phyloP scores from a whole-genome alignment of 2,797 vertebrate species.

The Cyprinodon diabolis region DNA sequence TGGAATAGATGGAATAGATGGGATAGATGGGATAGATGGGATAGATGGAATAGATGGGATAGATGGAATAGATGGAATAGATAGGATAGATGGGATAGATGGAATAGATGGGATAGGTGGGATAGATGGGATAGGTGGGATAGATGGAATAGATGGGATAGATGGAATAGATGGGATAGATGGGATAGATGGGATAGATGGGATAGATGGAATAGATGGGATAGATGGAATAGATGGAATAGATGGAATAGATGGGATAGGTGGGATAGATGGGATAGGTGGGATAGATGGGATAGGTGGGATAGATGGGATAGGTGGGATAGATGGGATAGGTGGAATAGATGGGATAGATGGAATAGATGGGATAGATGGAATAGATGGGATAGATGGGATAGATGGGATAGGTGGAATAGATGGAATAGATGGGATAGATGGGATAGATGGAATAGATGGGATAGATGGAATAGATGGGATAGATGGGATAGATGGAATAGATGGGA shows the following conservation, averaged over 20 bases:
- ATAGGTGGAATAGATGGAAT: not conserved
- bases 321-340: too few species aligned
- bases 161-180: too few species aligned
- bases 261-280: constrained; percentile 33
- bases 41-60: constrained; percentile 27
- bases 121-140: not conserved
- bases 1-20: too few species aligned
- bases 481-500: constrained; percentile 25
- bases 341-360: constrained; percentile 13
- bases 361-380: constrained; percentile 16
- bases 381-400: constrained; percentile 21
- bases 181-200: constrained; percentile 28
- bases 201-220: constrained; percentile 21
- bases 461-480: constrained; percentile 27
- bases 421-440: constrained; percentile 31
- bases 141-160: too few species aligned
- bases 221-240: too few species aligned
- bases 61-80: too few species aligned
- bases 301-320: constrained; percentile 43
- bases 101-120: constrained; percentile 38
- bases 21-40: constrained; percentile 27
- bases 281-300: too few species aligned
- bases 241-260: too few species aligned
- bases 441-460: too few species aligned
- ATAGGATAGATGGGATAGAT: too few species aligned